Evolutionary conservation across 1,140 invertebrate genomes (phyloP).

Genomic region (Thaumetopoea pityocampa): DNA sequence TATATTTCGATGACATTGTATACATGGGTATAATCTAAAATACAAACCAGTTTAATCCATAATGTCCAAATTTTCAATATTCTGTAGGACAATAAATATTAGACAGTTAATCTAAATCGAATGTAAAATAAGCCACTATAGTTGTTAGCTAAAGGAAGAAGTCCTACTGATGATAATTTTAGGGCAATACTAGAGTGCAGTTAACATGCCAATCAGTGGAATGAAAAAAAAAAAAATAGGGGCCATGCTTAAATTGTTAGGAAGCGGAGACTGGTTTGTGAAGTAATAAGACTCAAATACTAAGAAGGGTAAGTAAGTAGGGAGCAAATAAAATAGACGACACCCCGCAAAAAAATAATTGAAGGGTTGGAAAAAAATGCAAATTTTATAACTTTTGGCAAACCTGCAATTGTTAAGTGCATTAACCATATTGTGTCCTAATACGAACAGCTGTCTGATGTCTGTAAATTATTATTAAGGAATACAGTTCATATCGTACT

Average conservation of each 20-base stretch:
- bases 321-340: constrained; percentile 40
- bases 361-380: constrained; percentile 71
- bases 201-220: constrained; percentile 7
- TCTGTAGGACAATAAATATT: constrained; percentile 14
- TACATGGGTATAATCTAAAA: constrained; percentile 36
- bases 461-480: no score
- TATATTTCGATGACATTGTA: constrained; percentile 56
- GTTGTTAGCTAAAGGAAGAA: constrained; percentile 1
- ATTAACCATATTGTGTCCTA: no score
- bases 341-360: constrained; percentile 50
- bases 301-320: constrained; percentile 35
- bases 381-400: constrained; percentile 74
- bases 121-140: constrained; percentile 10
- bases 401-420: constrained; percentile 75
- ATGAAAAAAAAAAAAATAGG: constrained; percentile 23
- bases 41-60: constrained; percentile 21
- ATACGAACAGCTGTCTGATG: no score
- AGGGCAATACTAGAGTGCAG: constrained; percentile 21
- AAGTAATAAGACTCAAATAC: constrained; percentile 3
- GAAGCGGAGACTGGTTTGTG: constrained; percentile 14
- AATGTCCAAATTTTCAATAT: constrained; percentile 15
- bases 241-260: constrained; percentile 34
- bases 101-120: constrained; percentile 17
- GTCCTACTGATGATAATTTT: constrained; percentile 1
- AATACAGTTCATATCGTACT: no score